Evolutionary conservation across 2,113 vertebrate species (phyloP), one percentile per base, ranked within the genome.

Genomic region (Stegastes partitus): DNA sequence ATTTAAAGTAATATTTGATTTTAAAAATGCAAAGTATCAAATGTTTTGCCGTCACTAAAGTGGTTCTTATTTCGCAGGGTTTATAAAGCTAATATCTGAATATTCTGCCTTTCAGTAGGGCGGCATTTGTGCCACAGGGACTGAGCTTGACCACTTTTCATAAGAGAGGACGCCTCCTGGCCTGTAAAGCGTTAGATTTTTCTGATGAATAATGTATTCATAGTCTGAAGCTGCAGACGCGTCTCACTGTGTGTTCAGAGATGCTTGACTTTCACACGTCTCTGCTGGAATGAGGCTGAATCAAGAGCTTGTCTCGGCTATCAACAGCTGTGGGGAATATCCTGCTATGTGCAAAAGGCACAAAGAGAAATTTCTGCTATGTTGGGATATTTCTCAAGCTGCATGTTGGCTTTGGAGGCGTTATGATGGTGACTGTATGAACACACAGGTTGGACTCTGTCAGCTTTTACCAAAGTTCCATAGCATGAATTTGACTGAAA

Each of bases 191-290:
- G 61, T 79, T 65, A 80, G 67, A 82, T 92, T 84, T 79, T 68
- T 85, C 83, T 86, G 77, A 89, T 91, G 90, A 93, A 92, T 92
- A 90, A 92, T 89, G 84, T 86, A 91, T 90, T 90, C 84, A 83
- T 73, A 26, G 75, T 84, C 66, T 81, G 75, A 84, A 57, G 83
- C 82, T 74, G 73, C 79, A 82, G 86, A 84, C 78, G 9, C 22
- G 54, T 71, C 81, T 86, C 69, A 34, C 77, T 91, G 81, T 90
- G 88, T 91, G 81, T 91, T 91, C 80, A 90, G 87, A 88, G 83
- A 67, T 31, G 77, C 75, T 91, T 87, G 87, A 85, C 87, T 91
- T 90, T 90, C 87, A 91, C 89, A 91, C 70, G 11, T 92, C 83
- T 87, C 74, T 88, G 91, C 81, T 87, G 90, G 83, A 90, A 90